Evolutionary conservation across 1,140 invertebrate species (phyloP).

Genomic region (Musca vetustissima): DNA sequence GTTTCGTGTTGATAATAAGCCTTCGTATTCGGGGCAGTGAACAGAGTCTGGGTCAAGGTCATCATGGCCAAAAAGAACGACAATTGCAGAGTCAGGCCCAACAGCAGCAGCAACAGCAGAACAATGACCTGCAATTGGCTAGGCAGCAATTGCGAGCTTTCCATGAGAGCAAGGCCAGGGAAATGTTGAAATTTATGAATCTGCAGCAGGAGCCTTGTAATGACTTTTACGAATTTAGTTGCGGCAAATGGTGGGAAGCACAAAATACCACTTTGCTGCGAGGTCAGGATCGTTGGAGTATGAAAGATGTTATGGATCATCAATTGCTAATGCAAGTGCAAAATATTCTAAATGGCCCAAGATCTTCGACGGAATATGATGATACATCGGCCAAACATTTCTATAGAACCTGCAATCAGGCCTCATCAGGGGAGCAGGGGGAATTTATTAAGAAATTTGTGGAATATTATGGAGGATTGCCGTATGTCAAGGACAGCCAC

Average conservation of each 20-base stretch:
- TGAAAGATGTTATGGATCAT: constrained; percentile 20
- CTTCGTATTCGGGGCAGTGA: too few species aligned
- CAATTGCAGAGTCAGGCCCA: neutral
- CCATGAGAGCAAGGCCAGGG: constrained; percentile 49
- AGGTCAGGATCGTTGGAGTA: constrained; percentile 8
- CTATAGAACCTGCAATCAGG: constrained; percentile 74
- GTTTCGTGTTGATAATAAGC: too few species aligned
- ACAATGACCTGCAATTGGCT: neutral
- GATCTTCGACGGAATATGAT: neutral
- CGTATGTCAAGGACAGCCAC: constrained; percentile 32
- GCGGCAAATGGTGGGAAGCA: constrained; percentile 63
- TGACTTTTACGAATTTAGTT: constrained; percentile 77
- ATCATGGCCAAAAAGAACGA: neutral
- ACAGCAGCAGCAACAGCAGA: neutral
- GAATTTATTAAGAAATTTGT: constrained; percentile 40
- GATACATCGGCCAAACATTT: constrained; percentile 72
- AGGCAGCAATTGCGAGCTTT: neutral
- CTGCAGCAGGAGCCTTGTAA: constrained; percentile 74
- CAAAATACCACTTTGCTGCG: neutral
- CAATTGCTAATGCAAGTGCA: constrained; percentile 29
- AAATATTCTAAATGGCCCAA: constrained; percentile 32
- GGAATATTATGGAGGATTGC: constrained; percentile 38
- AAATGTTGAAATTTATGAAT: constrained; percentile 79
- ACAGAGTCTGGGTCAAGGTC: neutral
- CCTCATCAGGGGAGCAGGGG: constrained; percentile 29